Conservation (phyloP, 2,888 invertebrate species). For the Agrenia bidenticulata region DNA sequence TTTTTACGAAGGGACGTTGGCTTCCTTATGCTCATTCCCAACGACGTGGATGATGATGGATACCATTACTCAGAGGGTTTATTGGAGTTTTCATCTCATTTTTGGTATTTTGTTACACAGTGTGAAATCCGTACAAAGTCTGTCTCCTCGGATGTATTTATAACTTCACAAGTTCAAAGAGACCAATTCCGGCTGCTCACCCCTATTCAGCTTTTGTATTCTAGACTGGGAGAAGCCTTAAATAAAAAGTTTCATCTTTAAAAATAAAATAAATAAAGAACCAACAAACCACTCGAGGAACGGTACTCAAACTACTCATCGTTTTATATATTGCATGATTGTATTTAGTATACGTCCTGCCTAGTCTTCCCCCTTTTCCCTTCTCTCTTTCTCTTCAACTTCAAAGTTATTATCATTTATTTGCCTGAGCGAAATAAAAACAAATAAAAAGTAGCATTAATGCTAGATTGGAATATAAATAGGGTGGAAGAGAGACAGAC, state of each 20-base stretch:
- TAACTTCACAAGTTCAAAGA: constrained; percentile 4
- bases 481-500: constrained; percentile 17
- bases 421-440: constrained; percentile 44
- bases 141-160: not conserved
- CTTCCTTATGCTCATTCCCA: constrained; percentile 2
- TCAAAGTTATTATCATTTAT: constrained; percentile 42
- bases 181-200: constrained; percentile 3
- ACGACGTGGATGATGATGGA: constrained; percentile 16
- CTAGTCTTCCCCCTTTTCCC: constrained; percentile 6
- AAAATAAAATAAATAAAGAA: constrained; percentile 6
- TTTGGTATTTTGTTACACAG: not conserved
- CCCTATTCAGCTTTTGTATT: too few species aligned
- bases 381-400: not conserved
- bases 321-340: not conserved
- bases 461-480: constrained; percentile 45
- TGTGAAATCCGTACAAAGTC: not conserved
- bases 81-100: constrained; percentile 23
- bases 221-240: not conserved
- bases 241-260: constrained; percentile 8
- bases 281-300: not conserved
- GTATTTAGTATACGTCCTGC: not conserved
- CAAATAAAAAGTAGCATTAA: constrained; percentile 49
- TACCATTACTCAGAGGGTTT: constrained; percentile 19
- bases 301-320: not conserved
- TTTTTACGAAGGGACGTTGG: not conserved